These are phyloP conservation scores for Odontesthes bonariensis DNA, from an alignment of 2,113 vertebrate species.

Conservation along the genomic window DNA sequence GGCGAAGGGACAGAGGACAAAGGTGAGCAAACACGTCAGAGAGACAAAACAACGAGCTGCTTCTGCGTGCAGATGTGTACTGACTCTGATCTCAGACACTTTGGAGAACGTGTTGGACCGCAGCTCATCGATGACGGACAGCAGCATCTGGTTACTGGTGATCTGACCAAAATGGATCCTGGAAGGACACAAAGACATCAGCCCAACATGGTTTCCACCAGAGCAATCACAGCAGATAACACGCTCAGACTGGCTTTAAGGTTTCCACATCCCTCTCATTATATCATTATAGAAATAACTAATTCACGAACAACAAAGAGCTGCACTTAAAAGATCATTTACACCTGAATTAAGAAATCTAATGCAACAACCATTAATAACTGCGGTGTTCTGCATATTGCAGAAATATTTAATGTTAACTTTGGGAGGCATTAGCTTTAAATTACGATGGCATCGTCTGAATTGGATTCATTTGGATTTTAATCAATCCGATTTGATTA, in stretches of 20 bases:
- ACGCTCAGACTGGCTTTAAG: neutral
- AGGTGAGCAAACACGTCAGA: neutral
- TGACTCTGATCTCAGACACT: slow-evolving; percentile 90
- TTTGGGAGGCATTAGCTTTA: no score
- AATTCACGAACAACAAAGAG: no score
- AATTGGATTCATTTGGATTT: no score
- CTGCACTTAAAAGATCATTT: no score
- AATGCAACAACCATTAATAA: no score
- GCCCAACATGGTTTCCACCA: neutral
- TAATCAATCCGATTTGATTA: no score
- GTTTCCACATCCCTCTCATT: no score
- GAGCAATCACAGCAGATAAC: neutral
- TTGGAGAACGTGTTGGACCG: slow-evolving; percentile 90
- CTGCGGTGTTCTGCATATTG: no score
- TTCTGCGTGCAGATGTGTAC: slow-evolving; percentile 47
- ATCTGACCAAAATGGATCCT: slow-evolving; percentile 98
- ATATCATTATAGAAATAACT: no score
- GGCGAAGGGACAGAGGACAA: neutral
- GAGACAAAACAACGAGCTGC: neutral
- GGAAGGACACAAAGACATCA: neutral
- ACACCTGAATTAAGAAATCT: no score
- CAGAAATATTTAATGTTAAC: no score
- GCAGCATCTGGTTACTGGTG: slow-evolving; percentile 93
- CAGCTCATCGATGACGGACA: slow-evolving; percentile 91
- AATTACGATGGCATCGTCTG: no score